These are phyloP conservation scores for Patella pellucida DNA, from an alignment of 2,888 invertebrate species.

Conservation along the genomic window DNA sequence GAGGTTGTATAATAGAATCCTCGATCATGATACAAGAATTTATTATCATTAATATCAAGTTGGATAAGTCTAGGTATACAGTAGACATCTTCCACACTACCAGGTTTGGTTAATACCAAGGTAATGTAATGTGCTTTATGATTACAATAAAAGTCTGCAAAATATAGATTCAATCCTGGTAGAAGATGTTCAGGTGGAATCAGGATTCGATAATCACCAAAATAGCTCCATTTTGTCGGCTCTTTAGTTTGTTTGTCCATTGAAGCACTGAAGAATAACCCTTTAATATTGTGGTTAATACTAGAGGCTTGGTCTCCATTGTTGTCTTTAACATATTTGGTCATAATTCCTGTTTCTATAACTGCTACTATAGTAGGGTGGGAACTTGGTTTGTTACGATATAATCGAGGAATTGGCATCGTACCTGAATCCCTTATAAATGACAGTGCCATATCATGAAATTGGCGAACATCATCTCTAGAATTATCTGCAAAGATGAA, in stretches of 20 bases:
- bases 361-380: slow-evolving; percentile 2
- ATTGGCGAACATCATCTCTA: too few relatives aligned
- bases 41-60: slow-evolving; percentile 29
- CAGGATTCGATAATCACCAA: slow-evolving; percentile 32
- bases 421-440: neutral
- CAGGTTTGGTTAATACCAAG: slow-evolving; percentile 46
- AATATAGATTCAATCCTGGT: slow-evolving; percentile 51
- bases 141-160: slow-evolving; percentile 70
- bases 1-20: neutral
- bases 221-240: slow-evolving; percentile 42
- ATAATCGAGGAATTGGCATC: neutral
- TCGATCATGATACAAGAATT: slow-evolving; percentile 26
- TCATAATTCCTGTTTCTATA: slow-evolving; percentile 16
- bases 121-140: slow-evolving; percentile 64
- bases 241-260: neutral
- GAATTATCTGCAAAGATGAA: too few relatives aligned
- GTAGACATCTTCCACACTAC: slow-evolving; percentile 25
- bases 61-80: slow-evolving; percentile 26
- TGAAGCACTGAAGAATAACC: slow-evolving; percentile 19
- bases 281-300: slow-evolving; percentile 18
- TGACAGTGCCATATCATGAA: too few relatives aligned
- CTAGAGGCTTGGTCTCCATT: slow-evolving; percentile 20
- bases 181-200: slow-evolving; percentile 31
- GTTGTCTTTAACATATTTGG: slow-evolving; percentile 19
- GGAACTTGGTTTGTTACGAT: slow-evolving; percentile 16